Evolutionary conservation across 2,888 invertebrate species (phyloP), one percentile per base, ranked within the genome.

Genomic region (Dryobota labecula): DNA sequence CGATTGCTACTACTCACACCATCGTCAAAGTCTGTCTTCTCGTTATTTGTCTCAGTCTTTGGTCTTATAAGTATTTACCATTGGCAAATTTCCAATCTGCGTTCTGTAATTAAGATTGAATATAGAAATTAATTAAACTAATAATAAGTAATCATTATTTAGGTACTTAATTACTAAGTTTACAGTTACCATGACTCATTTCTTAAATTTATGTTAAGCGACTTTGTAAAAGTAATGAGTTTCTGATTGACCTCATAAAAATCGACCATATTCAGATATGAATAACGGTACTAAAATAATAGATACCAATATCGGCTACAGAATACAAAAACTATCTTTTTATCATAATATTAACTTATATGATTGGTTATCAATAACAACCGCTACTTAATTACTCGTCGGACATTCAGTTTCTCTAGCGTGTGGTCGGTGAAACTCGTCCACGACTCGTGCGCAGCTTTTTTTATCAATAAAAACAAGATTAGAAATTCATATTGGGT

Each of bases 321-420:
- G 30, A 24, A 7, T 51, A 49, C 11, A 69, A 70, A 43, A 20
- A 20, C 33, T 11, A 71, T 56, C 0, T 27, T n/a, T 30, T 45
- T 43, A 54, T 53, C 11, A 7, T 8, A n/a, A 58, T 53, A 27
- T 24, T 36, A 63, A 53, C 13, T 49, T 11, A 54, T n/a, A 53
- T 33, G 45, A 47, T 49, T 51, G 41, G 18, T 73, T 67, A 54
- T 80, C 43, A 57, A 53, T 45, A 65, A 27, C 18, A 33, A 61
- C 30, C 11, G 30, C 43, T 62, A 53, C 20, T 15, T 63, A 69
- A 80, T 68, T 68, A 58, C 65, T 47, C 27, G 79, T 54, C 38
- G 11, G 41, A 49, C 54, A 63, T 54, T 54, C 13, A 68, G 54
- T 83, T 80, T 80, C 84, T 80, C 84, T 80, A 80, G 81, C 84